Evolutionary conservation across 2,888 invertebrate genomes (phyloP).

Genomic region (Drosophila anceps): DNA sequence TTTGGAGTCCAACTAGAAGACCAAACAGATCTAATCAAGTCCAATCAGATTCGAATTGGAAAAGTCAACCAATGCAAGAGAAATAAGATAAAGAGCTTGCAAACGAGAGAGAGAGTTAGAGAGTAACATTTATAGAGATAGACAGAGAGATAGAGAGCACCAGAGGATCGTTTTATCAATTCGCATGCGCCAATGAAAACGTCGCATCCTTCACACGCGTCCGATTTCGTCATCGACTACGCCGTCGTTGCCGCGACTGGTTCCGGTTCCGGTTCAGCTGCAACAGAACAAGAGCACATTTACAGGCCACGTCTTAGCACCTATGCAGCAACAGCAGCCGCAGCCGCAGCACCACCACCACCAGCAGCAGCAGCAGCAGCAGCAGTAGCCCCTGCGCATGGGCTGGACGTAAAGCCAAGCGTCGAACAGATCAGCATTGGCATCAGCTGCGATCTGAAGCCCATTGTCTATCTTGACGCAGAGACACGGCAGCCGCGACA

Average conservation of each 20-base stretch:
- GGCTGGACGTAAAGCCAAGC: constrained; percentile 54
- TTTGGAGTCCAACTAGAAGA: constrained; percentile 19
- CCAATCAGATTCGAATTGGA: constrained; percentile 54
- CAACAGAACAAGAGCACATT: constrained; percentile 27
- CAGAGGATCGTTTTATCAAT: constrained; percentile 61
- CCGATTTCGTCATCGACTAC: constrained; percentile 83
- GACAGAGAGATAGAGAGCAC: constrained; percentile 43
- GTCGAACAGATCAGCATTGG: constrained; percentile 64
- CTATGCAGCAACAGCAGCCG: constrained; percentile 23
- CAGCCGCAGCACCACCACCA: too few species aligned
- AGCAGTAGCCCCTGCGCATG: constrained; percentile 42
- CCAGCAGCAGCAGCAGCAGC: constrained; percentile 18
- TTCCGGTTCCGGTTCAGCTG: constrained; percentile 34
- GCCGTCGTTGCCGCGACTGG: constrained; percentile 71
- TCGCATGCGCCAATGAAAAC: constrained; percentile 83
- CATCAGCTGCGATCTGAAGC: constrained; percentile 50
- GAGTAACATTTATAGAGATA: constrained; percentile 9
- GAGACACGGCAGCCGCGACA: constrained; percentile 52
- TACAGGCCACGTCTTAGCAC: constrained; percentile 28
- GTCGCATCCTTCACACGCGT: constrained; percentile 80
- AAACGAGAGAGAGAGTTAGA: constrained; percentile 24
- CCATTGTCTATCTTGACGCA: constrained; percentile 60
- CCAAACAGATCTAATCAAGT: constrained; percentile 47
- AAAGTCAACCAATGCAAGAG: constrained; percentile 26
- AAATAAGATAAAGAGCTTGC: constrained; percentile 15